Evolutionary conservation across 2,797 vertebrate species (phyloP), one percentile per base, ranked within the genome.

Genomic region (Acanthiza pusilla): DNA sequence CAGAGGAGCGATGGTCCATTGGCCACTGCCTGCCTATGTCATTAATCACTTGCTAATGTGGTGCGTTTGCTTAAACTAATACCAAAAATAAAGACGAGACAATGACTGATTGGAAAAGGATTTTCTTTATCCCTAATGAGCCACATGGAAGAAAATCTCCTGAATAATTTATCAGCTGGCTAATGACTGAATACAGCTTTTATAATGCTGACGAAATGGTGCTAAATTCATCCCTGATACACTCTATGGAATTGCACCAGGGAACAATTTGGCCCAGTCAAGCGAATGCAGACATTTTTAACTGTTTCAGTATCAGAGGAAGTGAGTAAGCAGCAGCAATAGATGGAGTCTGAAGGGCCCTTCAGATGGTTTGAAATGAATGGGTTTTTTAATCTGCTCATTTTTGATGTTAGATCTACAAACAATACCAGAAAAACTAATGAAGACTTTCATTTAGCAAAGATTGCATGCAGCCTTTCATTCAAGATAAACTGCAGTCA

Each of bases 151-250:
- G 40, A 93, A 93, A 93, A 91, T 66, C 76, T 93, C 61, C 78
- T 92, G 82, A 88, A 94, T 96, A 95, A 94, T 96, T 94, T 89
- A 94, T 94, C 91, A 92, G 57, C 66, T 30, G 32, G 51, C 76
- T 92, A 96, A 92, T 86, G 92, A 88, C 82, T 67, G 42, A 70
- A 84, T 53, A 45, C 53, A 84, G 82, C 79, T 93, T 93, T 94
- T 88, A 85, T 76, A 92, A 93, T 68, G 73, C 66, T 93, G 87
- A 85, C 8, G 38, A 89, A 93, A 94, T 10, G 36, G 43, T 91
- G 89, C 79, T 94, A 94, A 94, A 96, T 91, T 91, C 26, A 84
- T 81, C 66, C 66, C 79, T 84, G 55, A 78, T 84, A 81, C 50
- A 50, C 82, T 70, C 91, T 9, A 2, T 43, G 80, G 89, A 93